A percentile compares a stretch with the other conserved stretches of the same genome.
These are phyloP conservation scores for Drosophila tristis DNA, from an alignment of 1,140 invertebrate species.

Conservation along the genomic window DNA sequence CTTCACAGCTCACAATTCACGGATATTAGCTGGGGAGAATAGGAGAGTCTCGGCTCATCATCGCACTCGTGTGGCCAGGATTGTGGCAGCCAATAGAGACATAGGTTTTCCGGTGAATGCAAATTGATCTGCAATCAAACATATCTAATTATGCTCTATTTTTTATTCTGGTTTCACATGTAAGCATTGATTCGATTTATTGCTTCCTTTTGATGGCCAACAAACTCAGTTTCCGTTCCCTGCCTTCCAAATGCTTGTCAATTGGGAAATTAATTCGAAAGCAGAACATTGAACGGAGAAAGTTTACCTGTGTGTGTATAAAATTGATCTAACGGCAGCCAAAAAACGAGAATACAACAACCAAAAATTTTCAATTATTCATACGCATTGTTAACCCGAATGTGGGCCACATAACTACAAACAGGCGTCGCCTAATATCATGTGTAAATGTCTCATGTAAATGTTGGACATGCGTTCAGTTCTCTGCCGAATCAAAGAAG, in stretches of 20 bases:
- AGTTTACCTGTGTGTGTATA: conserved; percentile 29
- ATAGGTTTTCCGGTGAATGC: conserved; percentile 27
- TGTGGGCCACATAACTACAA: conserved; percentile 61
- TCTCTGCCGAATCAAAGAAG: conserved; percentile 1
- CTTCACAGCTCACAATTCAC: not conserved
- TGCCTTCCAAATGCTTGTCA: conserved; percentile 27
- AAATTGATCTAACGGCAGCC: conserved; percentile 59
- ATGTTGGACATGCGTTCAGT: conserved; percentile 16
- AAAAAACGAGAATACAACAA: conserved; percentile 26
- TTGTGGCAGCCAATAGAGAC: not conserved
- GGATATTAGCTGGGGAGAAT: conserved; percentile 6
- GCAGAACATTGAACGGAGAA: conserved; percentile 5
- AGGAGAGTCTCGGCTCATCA: not conserved
- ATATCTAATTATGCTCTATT: conserved; percentile 5
- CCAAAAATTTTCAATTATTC: conserved; percentile 66
- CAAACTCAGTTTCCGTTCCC: conserved; percentile 28
- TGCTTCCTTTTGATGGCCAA: conserved; percentile 42
- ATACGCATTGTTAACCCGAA: conserved; percentile 54
- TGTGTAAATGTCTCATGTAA: conserved; percentile 44
- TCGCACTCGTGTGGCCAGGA: not conserved
- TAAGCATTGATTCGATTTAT: conserved; percentile 41
- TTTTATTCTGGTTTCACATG: conserved; percentile 16
- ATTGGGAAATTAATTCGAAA: conserved; percentile 3
- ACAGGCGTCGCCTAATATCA: conserved; percentile 43
- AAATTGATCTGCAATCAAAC: conserved; percentile 29